A percentile compares a stretch with the other conserved stretches of the same genome.
Evolutionary conservation across 2,113 vertebrate genomes (phyloP).

Genomic region (Anguilla rostrata): DNA sequence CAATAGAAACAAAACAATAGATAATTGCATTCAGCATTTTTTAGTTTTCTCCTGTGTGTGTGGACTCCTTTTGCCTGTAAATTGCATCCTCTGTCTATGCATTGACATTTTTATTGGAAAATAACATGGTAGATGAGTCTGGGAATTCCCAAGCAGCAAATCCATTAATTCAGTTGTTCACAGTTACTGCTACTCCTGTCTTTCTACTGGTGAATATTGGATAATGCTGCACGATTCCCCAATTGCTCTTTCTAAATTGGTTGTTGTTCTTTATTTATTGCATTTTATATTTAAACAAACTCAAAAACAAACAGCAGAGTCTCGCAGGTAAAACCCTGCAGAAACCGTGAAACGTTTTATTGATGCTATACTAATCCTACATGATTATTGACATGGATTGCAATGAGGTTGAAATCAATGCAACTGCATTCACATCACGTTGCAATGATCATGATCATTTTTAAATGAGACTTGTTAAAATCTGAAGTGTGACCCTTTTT

Average conservation of each 20-base stretch:
- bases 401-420: background rate
- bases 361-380: background rate
- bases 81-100: slow-evolving; percentile 10
- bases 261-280: background rate
- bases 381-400: too few relatives aligned
- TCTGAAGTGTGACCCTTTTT: background rate
- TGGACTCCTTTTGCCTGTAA: slow-evolving; percentile 1
- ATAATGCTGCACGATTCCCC: background rate
- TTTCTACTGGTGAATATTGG: background rate
- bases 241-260: background rate
- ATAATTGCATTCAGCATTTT: background rate
- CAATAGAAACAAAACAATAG: background rate
- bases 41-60: background rate
- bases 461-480: background rate
- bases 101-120: slow-evolving; percentile 11
- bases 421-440: background rate
- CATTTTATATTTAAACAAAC: background rate
- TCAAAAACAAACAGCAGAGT: background rate
- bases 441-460: background rate
- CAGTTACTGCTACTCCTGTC: background rate
- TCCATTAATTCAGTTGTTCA: slow-evolving; percentile 1
- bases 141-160: background rate
- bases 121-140: slow-evolving; percentile 9
- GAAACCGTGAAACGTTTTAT: background rate
- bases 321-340: background rate